These are phyloP conservation scores for Cydia strobilella DNA, from an alignment of 1,140 invertebrate species.

Conservation along the genomic window DNA sequence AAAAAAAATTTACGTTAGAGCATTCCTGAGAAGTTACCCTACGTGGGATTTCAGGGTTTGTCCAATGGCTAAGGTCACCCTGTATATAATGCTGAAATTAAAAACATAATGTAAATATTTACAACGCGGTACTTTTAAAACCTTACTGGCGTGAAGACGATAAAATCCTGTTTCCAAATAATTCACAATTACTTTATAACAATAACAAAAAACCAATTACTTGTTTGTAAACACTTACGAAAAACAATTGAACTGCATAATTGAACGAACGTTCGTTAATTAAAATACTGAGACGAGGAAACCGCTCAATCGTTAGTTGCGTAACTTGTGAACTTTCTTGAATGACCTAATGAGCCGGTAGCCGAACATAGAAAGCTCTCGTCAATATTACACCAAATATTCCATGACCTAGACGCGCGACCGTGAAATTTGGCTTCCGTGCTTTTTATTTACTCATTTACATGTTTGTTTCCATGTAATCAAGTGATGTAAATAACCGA, in stretches of 20 bases:
- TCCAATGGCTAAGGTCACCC: no score
- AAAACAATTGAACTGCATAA: background rate
- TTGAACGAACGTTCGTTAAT: background rate
- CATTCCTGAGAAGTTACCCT: no score
- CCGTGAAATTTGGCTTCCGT: constrained; percentile 21
- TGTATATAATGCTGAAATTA: no score
- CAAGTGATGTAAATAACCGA: background rate
- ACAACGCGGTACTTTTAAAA: no score
- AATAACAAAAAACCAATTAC: no score
- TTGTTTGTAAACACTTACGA: no score
- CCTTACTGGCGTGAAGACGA: no score
- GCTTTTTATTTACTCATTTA: constrained; percentile 5
- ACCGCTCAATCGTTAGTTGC: background rate
- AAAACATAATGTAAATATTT: no score
- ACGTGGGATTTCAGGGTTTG: no score
- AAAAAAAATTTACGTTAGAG: no score
- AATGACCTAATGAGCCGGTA: background rate
- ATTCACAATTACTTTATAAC: no score
- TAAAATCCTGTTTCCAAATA: no score
- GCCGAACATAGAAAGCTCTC: constrained; percentile 2
- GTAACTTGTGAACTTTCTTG: background rate
- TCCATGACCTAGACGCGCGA: constrained; percentile 19
- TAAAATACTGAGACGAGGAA: background rate
- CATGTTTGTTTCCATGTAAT: constrained; percentile 14
- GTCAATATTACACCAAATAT: constrained; percentile 6